A percentile compares a stretch with the other conserved stretches of the same genome.
Evolutionary conservation across 2,797 vertebrate genomes (phyloP).

Genomic region (Brachyalestes nurse): DNA sequence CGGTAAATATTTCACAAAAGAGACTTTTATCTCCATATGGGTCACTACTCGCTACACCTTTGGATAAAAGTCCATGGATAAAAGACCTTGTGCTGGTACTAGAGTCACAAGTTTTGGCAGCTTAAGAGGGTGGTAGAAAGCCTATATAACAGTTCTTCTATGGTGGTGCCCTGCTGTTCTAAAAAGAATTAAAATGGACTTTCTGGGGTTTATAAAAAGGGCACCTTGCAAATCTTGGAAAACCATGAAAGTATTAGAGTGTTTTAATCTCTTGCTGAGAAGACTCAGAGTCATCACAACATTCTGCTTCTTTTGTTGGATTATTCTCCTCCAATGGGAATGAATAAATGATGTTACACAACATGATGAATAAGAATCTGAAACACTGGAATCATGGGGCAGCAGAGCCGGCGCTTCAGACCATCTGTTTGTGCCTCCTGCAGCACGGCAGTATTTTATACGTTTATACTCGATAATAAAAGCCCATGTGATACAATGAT

Average conservation of each 20-base stretch:
- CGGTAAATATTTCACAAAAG: too few species aligned
- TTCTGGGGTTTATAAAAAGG: background rate
- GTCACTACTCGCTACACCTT: background rate
- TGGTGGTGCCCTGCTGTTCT: background rate
- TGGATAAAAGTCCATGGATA: background rate
- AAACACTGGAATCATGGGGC: background rate
- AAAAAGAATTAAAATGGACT: background rate
- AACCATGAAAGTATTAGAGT: background rate
- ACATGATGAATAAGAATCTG: background rate
- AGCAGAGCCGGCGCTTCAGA: background rate
- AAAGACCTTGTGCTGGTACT: too few species aligned
- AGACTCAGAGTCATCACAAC: background rate
- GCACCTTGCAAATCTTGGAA: background rate
- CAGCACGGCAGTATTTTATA: too few species aligned
- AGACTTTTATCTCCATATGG: background rate
- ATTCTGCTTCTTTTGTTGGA: background rate
- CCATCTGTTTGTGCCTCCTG: too few species aligned
- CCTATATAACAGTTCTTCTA: too few species aligned
- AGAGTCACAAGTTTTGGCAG: background rate
- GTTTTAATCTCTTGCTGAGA: background rate
- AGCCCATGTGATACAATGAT: too few species aligned
- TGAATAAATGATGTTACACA: background rate
- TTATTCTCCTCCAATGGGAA: background rate
- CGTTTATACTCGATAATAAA: too few species aligned
- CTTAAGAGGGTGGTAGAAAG: background rate